phyloP scores from a whole-genome alignment of 2,888 invertebrate genomes.

The Eulithis prunata region DNA sequence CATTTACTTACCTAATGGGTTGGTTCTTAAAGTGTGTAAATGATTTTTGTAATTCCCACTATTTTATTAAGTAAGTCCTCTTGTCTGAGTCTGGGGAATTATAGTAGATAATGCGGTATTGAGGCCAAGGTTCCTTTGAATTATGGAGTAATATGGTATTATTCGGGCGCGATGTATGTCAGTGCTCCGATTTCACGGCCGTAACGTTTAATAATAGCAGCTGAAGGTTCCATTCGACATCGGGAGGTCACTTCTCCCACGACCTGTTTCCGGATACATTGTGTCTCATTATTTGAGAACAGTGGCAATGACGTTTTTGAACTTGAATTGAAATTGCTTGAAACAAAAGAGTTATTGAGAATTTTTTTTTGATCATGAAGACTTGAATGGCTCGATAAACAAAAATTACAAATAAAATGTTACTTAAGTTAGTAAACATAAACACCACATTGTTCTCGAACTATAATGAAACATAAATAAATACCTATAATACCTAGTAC shows the following conservation, averaged over 20 bases:
- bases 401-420: not conserved
- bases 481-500: not conserved
- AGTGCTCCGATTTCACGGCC: slow-evolving; percentile 80
- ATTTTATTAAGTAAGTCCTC: slow-evolving; percentile 39
- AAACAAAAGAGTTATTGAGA: slow-evolving; percentile 23
- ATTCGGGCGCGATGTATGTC: slow-evolving; percentile 78
- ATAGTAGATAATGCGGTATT: slow-evolving; percentile 51
- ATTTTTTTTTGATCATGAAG: slow-evolving; percentile 5
- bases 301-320: slow-evolving; percentile 30
- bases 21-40: no score
- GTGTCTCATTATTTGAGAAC: slow-evolving; percentile 45
- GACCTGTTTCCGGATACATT: slow-evolving; percentile 68
- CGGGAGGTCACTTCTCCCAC: slow-evolving; percentile 73
- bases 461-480: no score
- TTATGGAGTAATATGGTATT: slow-evolving; percentile 83
- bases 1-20: no score
- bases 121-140: slow-evolving; percentile 81
- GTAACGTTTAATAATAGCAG: slow-evolving; percentile 74
- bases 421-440: no score
- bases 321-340: slow-evolving; percentile 25
- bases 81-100: slow-evolving; percentile 38
- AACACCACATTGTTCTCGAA: no score
- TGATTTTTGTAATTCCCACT: slow-evolving; percentile 9
- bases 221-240: slow-evolving; percentile 77
- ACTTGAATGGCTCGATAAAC: not conserved